Base-by-base conservation (phyloP, 2,113 vertebrate genomes). In the Apistogramma diplotaenia region DNA sequence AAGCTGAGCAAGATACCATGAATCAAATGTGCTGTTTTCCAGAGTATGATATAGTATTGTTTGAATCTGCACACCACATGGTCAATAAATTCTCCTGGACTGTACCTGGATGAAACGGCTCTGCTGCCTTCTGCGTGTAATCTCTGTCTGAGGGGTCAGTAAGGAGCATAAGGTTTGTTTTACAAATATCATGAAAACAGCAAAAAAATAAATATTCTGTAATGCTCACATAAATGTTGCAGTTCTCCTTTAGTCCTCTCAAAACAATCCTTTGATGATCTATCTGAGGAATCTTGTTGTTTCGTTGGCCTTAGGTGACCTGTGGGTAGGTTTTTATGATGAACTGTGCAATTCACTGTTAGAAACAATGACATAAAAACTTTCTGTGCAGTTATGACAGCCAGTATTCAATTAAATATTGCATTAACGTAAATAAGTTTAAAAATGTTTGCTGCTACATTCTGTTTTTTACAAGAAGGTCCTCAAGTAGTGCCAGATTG, bases 41-140 rank as follows among this genome's bases (percentile, higher is more conserved):
- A 88, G 61, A 53, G 13, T n/a, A 74, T 29, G 85, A 86, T 78
- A 72, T 86, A 75, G 53, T 74, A 78, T 58, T 54, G 81, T 79
- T 72, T 59, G 77, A 90, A 88, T 92, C 88, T 95, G 94, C 55
- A 31, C 79, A 78, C 79, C 94, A 94, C 92, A 94, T 94, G 94
- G 82, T 75, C 83, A 3, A 88, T 93, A 94, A 93, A 95, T 93
- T 74, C 70, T 72, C 27, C 37, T 61, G 53, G 76, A 86, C 86
- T 84, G 56, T 90, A 93, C 92, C 91, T 93, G 89, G 62, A 77
- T 65, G 29, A 76, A 70, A 27, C 87, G 67, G 51, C 74, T 53
- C 5, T 18, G 61, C 87, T 57, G 62, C 21, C 11, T 72, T 61
- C 56, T 75, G 60, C 57, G 37, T 81, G 65, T 56, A 29, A 60